Conservation (phyloP, 2,797 vertebrate genomes). For the Australoheros facetus region DNA sequence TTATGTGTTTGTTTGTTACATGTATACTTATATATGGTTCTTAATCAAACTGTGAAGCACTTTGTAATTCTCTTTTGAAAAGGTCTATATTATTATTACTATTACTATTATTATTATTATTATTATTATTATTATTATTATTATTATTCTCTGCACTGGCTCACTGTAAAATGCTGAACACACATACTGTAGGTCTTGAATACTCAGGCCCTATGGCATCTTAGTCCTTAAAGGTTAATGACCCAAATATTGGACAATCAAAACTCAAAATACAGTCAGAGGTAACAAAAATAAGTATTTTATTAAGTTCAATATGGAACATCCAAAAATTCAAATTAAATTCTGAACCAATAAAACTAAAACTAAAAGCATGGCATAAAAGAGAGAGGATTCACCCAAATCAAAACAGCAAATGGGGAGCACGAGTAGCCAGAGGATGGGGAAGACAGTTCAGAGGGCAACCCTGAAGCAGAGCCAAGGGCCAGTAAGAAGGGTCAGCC, state of each 20-base stretch:
- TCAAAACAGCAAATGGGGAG: background rate
- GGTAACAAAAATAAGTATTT: background rate
- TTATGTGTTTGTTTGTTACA: too few relatives aligned
- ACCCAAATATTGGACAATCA: too few relatives aligned
- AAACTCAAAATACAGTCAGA: background rate
- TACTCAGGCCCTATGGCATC: background rate
- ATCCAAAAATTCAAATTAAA: background rate
- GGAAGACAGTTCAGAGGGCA: background rate
- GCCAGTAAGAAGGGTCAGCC: background rate
- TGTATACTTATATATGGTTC: too few relatives aligned
- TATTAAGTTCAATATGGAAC: fast-evolving
- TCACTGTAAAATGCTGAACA: too few relatives aligned
- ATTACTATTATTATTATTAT: too few relatives aligned
- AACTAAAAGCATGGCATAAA: background rate
- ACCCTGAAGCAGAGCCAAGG: background rate
- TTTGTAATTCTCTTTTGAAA: too few relatives aligned
- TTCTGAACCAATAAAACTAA: background rate
- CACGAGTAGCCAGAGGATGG: background rate
- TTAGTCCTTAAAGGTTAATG: background rate
- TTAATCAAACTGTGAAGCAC: too few relatives aligned
- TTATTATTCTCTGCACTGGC: too few relatives aligned
- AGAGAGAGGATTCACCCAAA: background rate
- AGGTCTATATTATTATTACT: too few relatives aligned
- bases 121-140: too few relatives aligned
- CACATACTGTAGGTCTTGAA: background rate